Evolutionary conservation across 2,113 vertebrate species (phyloP).

Genomic region (Myrmecobius fasciatus): DNA sequence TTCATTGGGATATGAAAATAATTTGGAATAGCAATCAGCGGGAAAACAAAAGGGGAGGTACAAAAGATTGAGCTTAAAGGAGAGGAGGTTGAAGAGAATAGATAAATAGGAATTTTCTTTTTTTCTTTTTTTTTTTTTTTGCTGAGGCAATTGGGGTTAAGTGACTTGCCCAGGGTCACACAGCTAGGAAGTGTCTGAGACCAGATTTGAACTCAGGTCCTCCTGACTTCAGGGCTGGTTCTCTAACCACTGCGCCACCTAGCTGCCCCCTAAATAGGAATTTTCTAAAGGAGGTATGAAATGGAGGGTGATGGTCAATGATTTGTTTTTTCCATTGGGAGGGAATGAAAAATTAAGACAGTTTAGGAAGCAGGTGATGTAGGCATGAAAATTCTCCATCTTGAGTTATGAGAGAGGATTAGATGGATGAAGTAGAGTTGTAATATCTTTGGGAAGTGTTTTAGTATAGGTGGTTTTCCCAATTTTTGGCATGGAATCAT

Average conservation of each 20-base stretch:
- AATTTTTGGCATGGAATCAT: conserved; percentile 31
- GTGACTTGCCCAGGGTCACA: no score
- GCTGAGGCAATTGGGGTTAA: no score
- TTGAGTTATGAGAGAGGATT: conserved; percentile 35
- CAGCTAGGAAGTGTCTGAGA: no score
- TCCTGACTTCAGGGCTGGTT: no score
- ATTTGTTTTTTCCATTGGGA: conserved; percentile 38
- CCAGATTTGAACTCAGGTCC: no score
- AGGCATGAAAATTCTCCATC: conserved; percentile 17
- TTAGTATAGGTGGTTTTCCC: background rate
- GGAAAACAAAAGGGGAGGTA: conserved; percentile 29
- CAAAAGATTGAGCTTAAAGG: conserved; percentile 31
- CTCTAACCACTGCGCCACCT: no score
- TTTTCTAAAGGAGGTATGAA: background rate
- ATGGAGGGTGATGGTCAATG: background rate
- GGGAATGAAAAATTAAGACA: conserved; percentile 42
- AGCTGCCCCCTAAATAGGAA: conserved; percentile 24
- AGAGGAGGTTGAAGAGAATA: conserved; percentile 42
- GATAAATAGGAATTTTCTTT: background rate
- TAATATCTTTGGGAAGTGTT: conserved; percentile 33
- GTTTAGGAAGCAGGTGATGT: conserved; percentile 24
- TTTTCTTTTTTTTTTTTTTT: no score
- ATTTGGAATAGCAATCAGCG: conserved; percentile 14
- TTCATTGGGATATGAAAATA: conserved; percentile 11
- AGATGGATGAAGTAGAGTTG: background rate